Percentiles rank a stretch among this genome's conserved stretches.
Evolutionary conservation across 1,140 invertebrate genomes (phyloP).

Genomic region (Dryas iulia): DNA sequence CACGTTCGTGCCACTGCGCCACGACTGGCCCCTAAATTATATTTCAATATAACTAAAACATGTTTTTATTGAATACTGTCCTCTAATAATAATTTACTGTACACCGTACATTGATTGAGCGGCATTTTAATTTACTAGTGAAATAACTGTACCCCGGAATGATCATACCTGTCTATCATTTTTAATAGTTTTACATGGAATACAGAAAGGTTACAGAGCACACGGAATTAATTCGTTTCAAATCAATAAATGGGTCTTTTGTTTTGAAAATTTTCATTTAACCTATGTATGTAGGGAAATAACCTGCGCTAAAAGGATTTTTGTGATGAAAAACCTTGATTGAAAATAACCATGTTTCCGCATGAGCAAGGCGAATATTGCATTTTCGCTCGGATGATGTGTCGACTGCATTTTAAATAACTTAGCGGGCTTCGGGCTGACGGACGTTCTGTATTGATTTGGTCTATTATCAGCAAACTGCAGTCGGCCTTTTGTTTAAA

Average conservation of each 20-base stretch:
- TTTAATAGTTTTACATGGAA: neutral
- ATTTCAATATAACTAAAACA: no score
- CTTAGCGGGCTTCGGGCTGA: constrained; percentile 51
- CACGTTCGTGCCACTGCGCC: no score
- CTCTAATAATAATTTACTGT: neutral
- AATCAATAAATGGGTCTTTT: constrained; percentile 7
- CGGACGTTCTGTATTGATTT: constrained; percentile 58
- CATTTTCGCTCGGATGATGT: constrained; percentile 70
- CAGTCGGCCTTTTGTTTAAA: constrained; percentile 17
- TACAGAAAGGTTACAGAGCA: neutral
- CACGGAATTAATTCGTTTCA: neutral
- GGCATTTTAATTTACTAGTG: neutral
- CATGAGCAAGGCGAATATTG: constrained; percentile 72
- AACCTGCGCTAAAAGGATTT: constrained; percentile 36
- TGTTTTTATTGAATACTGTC: no score
- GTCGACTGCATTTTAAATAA: constrained; percentile 77
- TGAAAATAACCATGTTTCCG: constrained; percentile 70
- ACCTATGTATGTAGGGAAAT: constrained; percentile 2
- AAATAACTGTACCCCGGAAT: no score
- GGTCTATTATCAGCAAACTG: constrained; percentile 46
- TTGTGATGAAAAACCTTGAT: constrained; percentile 43
- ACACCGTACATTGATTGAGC: neutral
- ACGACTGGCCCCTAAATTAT: no score
- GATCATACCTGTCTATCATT: neutral
- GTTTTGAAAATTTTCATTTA: neutral